Evolutionary conservation across 2,797 vertebrate species (phyloP).

Genomic region (Dendrocincla tyrannina): DNA sequence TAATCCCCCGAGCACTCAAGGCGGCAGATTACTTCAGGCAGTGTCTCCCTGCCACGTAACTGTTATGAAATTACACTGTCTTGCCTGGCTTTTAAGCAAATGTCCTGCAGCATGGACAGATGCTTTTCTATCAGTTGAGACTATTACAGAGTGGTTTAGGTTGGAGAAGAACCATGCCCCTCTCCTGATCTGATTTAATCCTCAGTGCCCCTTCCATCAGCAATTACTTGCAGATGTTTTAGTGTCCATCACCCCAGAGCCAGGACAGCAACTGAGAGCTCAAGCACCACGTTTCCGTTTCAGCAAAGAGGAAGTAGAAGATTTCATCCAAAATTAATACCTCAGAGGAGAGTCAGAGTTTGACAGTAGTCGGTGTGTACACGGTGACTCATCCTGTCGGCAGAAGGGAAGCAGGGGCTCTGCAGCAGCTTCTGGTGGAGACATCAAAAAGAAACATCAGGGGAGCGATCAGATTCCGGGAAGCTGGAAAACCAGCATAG

Average conservation of each 20-base stretch:
- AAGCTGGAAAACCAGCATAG: background rate
- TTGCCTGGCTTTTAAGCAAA: background rate
- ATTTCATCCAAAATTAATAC: conserved; percentile 14
- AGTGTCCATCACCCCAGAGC: background rate
- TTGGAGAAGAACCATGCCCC: background rate
- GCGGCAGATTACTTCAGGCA: background rate
- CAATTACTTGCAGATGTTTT: background rate
- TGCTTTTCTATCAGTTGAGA: background rate
- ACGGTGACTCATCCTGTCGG: background rate
- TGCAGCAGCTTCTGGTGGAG: conserved; percentile 3
- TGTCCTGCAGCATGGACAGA: background rate
- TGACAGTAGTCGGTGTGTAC: conserved; percentile 16
- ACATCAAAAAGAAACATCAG: conserved; percentile 2
- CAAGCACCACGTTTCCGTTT: background rate
- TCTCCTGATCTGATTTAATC: background rate
- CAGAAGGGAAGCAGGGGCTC: background rate
- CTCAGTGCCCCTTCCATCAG: background rate
- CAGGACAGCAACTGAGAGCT: background rate
- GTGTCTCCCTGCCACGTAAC: background rate
- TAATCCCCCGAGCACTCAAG: background rate
- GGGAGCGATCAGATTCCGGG: background rate
- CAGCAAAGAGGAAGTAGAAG: background rate
- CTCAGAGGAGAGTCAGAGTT: conserved; percentile 12
- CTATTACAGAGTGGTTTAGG: background rate
- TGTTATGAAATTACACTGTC: background rate